Evolutionary conservation across 1,140 invertebrate genomes (phyloP), one percentile per base, ranked within the genome.

Genomic region (Aphelinus certus): DNA sequence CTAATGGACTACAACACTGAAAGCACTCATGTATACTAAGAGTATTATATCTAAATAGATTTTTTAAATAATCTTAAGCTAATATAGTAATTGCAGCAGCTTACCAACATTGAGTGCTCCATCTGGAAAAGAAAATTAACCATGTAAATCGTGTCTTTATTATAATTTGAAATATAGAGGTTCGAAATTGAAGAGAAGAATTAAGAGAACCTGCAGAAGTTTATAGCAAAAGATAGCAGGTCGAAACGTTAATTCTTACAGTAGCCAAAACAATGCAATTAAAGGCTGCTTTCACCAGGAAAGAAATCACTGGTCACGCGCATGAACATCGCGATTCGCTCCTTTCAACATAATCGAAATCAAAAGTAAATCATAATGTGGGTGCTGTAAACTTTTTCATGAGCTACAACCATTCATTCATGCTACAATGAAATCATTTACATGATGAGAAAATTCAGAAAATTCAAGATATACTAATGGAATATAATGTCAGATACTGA

Each of bases 91-190:
- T 26, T 26, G 26, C 26, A 26, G 26, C 26, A 26, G 26, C 86
- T 88, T 85, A 88, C 87, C 87, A 81, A 86, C 84, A 76, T 87
- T 87, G 67, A 87, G 83, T 61, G 84, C 85, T 76, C 86, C 85
- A 87, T 87, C 86, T 88, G 82, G 49, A 86, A 86, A 77, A 81
- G 75, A 79, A 76, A 78, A 78, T 26, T 26, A 26, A 26, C 26
- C 26, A 26, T 26, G 26, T 26, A 26, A 26, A 26, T 26, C 26
- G 26, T 26, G 26, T 26, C 26, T 26, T 26, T 26, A 26, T 26
- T 26, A 26, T 26, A 26, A 26, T 26, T 26, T 26, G 26, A 26
- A 26, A 26, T 26, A 26, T 26, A 26, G 26, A 26, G 26, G 26
- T 26, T 26, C 26, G 26, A 26, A 26, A 26, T 26, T 26, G 26